Evolutionary conservation across 1,140 invertebrate species (phyloP).

Genomic region (Lepidostoma basale): DNA sequence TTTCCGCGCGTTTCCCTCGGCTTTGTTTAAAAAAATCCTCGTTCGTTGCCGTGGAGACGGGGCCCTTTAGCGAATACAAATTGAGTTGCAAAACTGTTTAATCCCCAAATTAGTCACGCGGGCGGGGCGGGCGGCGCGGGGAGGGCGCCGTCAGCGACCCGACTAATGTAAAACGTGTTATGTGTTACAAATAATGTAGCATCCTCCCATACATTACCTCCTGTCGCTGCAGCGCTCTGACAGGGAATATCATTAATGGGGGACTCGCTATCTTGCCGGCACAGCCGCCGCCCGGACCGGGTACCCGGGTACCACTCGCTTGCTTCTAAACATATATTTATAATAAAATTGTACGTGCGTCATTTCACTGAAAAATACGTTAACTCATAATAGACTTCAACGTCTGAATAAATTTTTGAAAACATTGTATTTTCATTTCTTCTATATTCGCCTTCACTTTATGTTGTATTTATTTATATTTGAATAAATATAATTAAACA

Average conservation of each 20-base stretch:
- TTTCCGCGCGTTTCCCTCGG: conserved; percentile 19
- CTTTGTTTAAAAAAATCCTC: conserved; percentile 37
- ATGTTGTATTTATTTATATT: no score
- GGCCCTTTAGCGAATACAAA: conserved; percentile 45
- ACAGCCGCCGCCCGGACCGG: no score
- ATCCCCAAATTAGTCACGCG: conserved; percentile 46
- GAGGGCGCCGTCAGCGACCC: conserved; percentile 39
- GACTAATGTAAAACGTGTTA: conserved; percentile 47
- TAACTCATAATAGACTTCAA: no score
- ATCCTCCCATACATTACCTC: conserved; percentile 37
- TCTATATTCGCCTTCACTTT: no score
- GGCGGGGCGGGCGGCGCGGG: conserved; percentile 8
- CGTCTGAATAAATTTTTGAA: no score
- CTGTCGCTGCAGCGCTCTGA: conserved; percentile 5
- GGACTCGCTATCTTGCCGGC: conserved; percentile 3
- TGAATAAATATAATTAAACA: no score
- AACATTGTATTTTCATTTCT: no score
- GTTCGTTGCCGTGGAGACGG: conserved; percentile 35
- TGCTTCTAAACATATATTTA: no score
- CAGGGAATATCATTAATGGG: conserved; percentile 17
- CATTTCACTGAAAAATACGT: no score
- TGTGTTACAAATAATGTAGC: conserved; percentile 46
- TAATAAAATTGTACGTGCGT: no score
- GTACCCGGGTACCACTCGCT: background rate
- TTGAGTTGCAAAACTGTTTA: conserved; percentile 48